phyloP scores from a whole-genome alignment of 2,113 vertebrate genomes.

The Channa argus region DNA sequence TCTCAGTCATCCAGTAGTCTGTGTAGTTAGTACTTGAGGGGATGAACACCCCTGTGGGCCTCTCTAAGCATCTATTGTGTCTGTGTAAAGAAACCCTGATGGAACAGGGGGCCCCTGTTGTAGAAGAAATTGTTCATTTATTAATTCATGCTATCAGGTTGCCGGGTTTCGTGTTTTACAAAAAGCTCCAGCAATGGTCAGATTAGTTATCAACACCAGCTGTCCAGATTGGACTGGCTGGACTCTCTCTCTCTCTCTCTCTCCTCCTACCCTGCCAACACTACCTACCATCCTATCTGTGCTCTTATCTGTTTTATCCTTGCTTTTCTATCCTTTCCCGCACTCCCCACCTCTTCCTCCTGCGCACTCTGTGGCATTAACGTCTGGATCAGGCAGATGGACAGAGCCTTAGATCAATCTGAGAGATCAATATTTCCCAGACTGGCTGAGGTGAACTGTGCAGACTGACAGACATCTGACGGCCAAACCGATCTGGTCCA shows the following conservation, averaged over 20 bases:
- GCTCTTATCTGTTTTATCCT: slow-evolving; percentile 64
- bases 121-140: slow-evolving; percentile 79
- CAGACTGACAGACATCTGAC: slow-evolving; percentile 65
- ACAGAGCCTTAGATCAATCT: slow-evolving; percentile 77
- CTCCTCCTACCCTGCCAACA: slow-evolving; percentile 38
- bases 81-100: slow-evolving; percentile 66
- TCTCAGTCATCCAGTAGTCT: slow-evolving; percentile 64
- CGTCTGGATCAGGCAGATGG: slow-evolving; percentile 79
- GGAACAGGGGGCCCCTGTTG: slow-evolving; percentile 60
- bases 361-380: slow-evolving; percentile 57
- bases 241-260: slow-evolving; percentile 43
- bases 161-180: slow-evolving; percentile 82
- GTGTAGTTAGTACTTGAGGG: slow-evolving; percentile 72
- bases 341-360: slow-evolving; percentile 22
- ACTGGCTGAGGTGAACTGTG: slow-evolving; percentile 66
- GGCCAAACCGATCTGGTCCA: slow-evolving; percentile 37
- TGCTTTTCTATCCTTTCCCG: slow-evolving; percentile 25
- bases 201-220: slow-evolving; percentile 84
- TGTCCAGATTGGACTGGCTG: slow-evolving; percentile 69
- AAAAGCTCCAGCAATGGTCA: slow-evolving; percentile 74
- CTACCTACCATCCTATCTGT: slow-evolving; percentile 46
- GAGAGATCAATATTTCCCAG: slow-evolving; percentile 75
- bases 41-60: slow-evolving; percentile 69
- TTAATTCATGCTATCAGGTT: slow-evolving; percentile 84
- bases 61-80: slow-evolving; percentile 77